phyloP scores from a whole-genome alignment of 2,113 vertebrate genomes.

The Campylorhamphus procurvoides region DNA sequence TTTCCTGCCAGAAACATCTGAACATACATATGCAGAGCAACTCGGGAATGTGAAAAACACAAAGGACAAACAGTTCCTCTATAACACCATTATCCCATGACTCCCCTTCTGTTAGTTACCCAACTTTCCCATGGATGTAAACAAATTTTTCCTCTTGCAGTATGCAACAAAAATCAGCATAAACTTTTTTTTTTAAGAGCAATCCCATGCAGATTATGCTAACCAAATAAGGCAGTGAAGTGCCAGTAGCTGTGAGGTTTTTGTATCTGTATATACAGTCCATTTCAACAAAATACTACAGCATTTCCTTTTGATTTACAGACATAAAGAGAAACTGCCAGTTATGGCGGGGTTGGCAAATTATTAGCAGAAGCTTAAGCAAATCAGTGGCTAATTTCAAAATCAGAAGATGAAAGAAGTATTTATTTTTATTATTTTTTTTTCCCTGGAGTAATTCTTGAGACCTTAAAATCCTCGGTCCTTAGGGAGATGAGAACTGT shows the following conservation, averaged over 20 bases:
- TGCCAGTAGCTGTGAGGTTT: conserved; percentile 72
- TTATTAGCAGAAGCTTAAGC: conserved; percentile 78
- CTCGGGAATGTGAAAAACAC: conserved; percentile 36
- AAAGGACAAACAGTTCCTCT: conserved; percentile 20
- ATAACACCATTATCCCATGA: conserved; percentile 36
- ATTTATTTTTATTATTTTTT: not conserved
- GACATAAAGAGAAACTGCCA: conserved; percentile 76
- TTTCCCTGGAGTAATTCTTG: conserved; percentile 78
- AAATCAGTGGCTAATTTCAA: conserved; percentile 74
- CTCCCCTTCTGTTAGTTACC: conserved; percentile 41
- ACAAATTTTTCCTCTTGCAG: conserved; percentile 58
- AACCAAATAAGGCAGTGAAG: conserved; percentile 73
- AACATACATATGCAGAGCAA: conserved; percentile 49
- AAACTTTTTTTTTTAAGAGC: conserved; percentile 28
- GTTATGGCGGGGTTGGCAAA: conserved; percentile 45
- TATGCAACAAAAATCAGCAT: conserved; percentile 71
- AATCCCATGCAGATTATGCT: conserved; percentile 74
- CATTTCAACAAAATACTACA: conserved; percentile 79
- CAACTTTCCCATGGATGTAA: conserved; percentile 52
- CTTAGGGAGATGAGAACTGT: conserved; percentile 75
- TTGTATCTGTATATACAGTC: conserved; percentile 72
- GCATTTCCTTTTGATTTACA: conserved; percentile 76
- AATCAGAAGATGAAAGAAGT: conserved; percentile 70
- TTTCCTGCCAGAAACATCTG: conserved; percentile 39
- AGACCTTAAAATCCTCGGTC: conserved; percentile 79